Evolutionary conservation across 2,797 vertebrate genomes (phyloP).

Genomic region (Dendrocincla tyrannina): DNA sequence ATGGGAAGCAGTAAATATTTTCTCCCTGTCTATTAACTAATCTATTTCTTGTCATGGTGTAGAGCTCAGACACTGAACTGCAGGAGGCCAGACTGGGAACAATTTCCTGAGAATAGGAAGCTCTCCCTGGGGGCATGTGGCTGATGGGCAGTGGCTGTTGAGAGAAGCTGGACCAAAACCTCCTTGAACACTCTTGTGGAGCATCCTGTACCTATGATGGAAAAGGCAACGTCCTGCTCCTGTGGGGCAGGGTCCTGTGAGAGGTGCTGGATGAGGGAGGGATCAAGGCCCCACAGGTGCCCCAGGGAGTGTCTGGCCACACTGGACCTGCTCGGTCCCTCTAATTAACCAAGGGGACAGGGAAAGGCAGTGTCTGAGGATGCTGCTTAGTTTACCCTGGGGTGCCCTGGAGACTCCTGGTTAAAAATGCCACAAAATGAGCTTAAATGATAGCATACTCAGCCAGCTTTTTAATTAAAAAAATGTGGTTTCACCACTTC

Average conservation of each 20-base stretch:
- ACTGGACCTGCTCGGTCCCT: background rate
- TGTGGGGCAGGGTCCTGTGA: rapidly evolving
- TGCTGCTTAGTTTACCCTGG: background rate
- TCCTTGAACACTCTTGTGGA: background rate
- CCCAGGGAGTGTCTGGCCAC: background rate
- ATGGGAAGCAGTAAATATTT: background rate
- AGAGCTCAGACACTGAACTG: background rate
- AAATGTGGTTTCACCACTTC: background rate
- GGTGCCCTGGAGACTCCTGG: background rate
- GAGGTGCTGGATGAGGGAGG: background rate
- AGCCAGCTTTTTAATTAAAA: background rate
- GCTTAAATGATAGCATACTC: background rate
- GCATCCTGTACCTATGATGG: background rate
- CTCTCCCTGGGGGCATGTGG: background rate
- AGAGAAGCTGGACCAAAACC: background rate
- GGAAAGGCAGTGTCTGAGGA: background rate
- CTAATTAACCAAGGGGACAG: background rate
- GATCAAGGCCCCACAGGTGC: background rate
- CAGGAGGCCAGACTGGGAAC: background rate
- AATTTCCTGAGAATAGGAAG: background rate
- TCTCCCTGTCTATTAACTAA: background rate
- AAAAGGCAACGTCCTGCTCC: background rate
- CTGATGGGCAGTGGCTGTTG: background rate
- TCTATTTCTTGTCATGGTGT: background rate
- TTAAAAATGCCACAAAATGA: background rate